These are phyloP conservation scores for Nomada goodeniana DNA, from an alignment of 2,888 invertebrate genomes.

Conservation along the genomic window DNA sequence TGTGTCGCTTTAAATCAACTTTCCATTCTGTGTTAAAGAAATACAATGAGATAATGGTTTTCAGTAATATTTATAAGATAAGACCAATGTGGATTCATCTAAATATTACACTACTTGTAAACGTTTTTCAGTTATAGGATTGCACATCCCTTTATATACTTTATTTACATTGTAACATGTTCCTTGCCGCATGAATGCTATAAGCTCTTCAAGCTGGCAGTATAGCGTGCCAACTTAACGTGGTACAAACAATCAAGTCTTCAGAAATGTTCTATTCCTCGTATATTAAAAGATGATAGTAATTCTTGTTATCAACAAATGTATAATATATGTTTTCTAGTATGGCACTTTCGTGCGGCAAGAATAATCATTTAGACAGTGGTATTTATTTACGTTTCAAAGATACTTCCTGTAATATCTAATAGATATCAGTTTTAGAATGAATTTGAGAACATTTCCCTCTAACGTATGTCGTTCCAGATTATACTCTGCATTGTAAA, in stretches of 20 bases:
- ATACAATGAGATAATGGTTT: not conserved
- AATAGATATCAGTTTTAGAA: constrained; percentile 45
- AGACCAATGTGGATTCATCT: constrained; percentile 21
- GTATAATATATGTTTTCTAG: not conserved
- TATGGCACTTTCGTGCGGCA: not conserved
- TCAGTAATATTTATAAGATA: not conserved
- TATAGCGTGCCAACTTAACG: constrained; percentile 13
- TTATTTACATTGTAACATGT: constrained; percentile 21
- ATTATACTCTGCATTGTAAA: constrained; percentile 47
- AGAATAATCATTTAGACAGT: constrained; percentile 42
- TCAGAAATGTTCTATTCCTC: not conserved
- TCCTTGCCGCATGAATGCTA: constrained; percentile 3
- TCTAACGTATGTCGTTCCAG: constrained; percentile 21
- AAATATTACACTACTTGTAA: not conserved
- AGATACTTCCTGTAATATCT: constrained; percentile 5
- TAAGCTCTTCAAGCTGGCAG: not conserved
- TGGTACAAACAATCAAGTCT: not conserved
- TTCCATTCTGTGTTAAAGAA: not conserved
- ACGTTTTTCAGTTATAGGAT: constrained; percentile 7
- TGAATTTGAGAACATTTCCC: constrained; percentile 24
- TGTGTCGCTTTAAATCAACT: not conserved
- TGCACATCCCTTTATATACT: constrained; percentile 9
- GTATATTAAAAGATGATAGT: not conserved
- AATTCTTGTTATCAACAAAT: not conserved
- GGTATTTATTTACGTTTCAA: constrained; percentile 27